Evolutionary conservation across 92 coral and sea anemone species (phyloP).

Genomic region (Diadumene lineata): DNA sequence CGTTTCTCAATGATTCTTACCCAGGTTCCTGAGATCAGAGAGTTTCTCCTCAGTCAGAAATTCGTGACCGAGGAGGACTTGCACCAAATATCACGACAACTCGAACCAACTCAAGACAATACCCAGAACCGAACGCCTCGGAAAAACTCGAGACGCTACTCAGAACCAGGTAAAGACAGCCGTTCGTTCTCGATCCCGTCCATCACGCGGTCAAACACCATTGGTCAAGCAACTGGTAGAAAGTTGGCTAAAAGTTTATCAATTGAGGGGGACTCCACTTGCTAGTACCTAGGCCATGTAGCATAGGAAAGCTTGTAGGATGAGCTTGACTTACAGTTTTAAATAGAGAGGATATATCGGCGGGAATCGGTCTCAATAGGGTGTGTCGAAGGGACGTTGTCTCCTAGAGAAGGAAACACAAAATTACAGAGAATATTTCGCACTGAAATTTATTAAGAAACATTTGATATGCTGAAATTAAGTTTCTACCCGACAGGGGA

Average conservation of each 20-base stretch:
- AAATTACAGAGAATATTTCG: background rate
- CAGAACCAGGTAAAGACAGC: constrained; percentile 61
- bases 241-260: constrained; percentile 16
- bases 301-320: too few relatives aligned
- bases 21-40: constrained; percentile 86
- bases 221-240: constrained; percentile 47
- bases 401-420: too few relatives aligned
- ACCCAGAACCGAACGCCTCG: constrained; percentile 36
- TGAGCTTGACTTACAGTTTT: too few relatives aligned
- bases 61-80: constrained; percentile 85
- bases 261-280: constrained; percentile 1
- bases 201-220: constrained; percentile 54
- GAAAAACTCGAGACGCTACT: constrained; percentile 76
- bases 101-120: constrained; percentile 64
- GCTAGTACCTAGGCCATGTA: background rate
- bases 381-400: too few relatives aligned
- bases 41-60: constrained; percentile 77
- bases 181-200: constrained; percentile 62
- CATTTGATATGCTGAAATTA: too few relatives aligned
- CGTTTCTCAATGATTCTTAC: background rate
- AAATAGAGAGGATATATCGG: too few relatives aligned
- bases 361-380: too few relatives aligned
- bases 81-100: constrained; percentile 86
- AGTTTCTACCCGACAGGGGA: too few relatives aligned
- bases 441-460: background rate